Conservation (phyloP, 2,888 invertebrate species). For the Lymantria dispar region DNA sequence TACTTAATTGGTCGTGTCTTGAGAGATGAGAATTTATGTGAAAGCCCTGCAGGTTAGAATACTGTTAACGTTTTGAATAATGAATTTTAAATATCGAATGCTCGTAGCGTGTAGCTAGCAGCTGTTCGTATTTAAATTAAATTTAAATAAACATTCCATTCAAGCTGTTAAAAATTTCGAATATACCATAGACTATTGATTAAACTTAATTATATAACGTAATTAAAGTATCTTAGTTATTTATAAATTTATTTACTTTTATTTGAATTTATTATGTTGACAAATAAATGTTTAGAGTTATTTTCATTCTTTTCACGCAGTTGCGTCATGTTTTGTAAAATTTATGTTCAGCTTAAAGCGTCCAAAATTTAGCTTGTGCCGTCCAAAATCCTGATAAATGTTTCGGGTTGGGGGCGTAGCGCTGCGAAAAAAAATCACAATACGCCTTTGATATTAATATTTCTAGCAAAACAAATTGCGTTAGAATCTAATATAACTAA, state of each 20-base stretch:
- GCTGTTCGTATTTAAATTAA: slow-evolving; percentile 12
- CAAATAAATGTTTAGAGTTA: slow-evolving; percentile 47
- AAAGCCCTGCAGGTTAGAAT: slow-evolving; percentile 41
- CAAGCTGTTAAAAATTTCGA: slow-evolving; percentile 17
- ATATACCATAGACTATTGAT: slow-evolving; percentile 1
- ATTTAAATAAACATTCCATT: slow-evolving; percentile 29
- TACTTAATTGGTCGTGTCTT: slow-evolving; percentile 46
- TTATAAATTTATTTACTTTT: slow-evolving; percentile 20
- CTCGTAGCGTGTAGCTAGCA: slow-evolving; percentile 11
- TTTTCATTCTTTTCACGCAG: slow-evolving; percentile 56
- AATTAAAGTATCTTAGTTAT: slow-evolving; percentile 2
- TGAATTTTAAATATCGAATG: slow-evolving; percentile 40
- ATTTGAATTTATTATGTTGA: slow-evolving; percentile 34
- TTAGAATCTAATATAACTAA: slow-evolving; percentile 26
- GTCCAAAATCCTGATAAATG: slow-evolving; percentile 87
- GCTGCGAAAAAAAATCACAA: slow-evolving; percentile 57
- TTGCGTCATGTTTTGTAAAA: slow-evolving; percentile 76
- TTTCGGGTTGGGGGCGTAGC: slow-evolving; percentile 59
- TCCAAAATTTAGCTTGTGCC: slow-evolving; percentile 84
- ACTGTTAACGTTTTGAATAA: slow-evolving; percentile 44
- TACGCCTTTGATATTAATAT: slow-evolving; percentile 62
- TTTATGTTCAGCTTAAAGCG: slow-evolving; percentile 80
- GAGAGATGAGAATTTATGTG: slow-evolving; percentile 53
- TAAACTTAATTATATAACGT: slow-evolving; percentile 1
- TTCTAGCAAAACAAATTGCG: slow-evolving; percentile 46